A percentile compares a stretch with the other conserved stretches of the same genome.
phyloP scores from a whole-genome alignment of 2,797 vertebrate species.

The Gymnoscopelus microlampas region DNA sequence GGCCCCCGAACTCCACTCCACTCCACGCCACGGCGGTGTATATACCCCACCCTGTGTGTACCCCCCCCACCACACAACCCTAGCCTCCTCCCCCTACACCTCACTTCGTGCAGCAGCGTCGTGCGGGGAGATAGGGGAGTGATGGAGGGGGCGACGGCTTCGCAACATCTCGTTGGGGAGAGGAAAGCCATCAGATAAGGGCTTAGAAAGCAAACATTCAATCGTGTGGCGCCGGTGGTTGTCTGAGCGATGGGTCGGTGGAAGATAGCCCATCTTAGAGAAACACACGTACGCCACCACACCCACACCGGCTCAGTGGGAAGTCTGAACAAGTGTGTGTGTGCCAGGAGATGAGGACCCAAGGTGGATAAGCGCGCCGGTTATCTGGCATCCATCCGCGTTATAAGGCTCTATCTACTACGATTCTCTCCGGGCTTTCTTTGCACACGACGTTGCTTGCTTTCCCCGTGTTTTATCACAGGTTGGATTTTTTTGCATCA shows the following conservation, averaged over 20 bases:
- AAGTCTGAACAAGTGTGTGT: conserved; percentile 30
- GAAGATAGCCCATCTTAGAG: too few relatives aligned
- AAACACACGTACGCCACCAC: conserved; percentile 11
- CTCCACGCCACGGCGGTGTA: conserved; percentile 31
- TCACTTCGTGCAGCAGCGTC: too few relatives aligned
- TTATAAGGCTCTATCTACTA: conserved; percentile 29
- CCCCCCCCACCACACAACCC: conserved; percentile 22
- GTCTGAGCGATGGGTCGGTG: too few relatives aligned
- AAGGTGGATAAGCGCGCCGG: conserved; percentile 42
- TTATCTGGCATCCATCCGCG: conserved; percentile 29
- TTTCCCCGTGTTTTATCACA: too few relatives aligned
- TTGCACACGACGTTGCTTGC: conserved; percentile 25
- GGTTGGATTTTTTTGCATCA: too few relatives aligned
- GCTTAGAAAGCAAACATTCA: too few relatives aligned
- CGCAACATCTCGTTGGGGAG: too few relatives aligned
- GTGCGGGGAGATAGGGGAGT: too few relatives aligned
- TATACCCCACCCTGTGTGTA: conserved; percentile 41
- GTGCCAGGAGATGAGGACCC: conserved; percentile 36
- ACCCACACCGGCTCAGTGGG: not conserved
- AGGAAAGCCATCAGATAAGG: too few relatives aligned
- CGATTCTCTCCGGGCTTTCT: conserved; percentile 1
- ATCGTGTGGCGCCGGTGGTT: too few relatives aligned
- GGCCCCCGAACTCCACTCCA: too few relatives aligned
- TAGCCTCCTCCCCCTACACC: not conserved
- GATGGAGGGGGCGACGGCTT: too few relatives aligned